These are phyloP conservation scores for Xerus inauris DNA, from an alignment of 2,113 vertebrate species.

Conservation along the genomic window DNA sequence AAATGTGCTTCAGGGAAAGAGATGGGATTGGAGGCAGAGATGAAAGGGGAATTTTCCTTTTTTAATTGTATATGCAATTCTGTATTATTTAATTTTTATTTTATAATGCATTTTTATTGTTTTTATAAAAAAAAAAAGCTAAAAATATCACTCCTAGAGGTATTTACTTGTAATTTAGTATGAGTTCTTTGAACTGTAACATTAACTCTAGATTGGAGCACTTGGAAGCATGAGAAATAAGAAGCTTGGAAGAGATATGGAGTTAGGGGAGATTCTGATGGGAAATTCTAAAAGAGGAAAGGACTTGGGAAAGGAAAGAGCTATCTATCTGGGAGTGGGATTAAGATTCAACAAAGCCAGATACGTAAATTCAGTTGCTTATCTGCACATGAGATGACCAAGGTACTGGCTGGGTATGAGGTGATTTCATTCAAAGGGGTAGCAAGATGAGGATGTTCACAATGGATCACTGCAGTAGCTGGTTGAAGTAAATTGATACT, in stretches of 20 bases:
- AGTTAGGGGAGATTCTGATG: not conserved
- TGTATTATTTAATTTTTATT: slow-evolving; percentile 31
- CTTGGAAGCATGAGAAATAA: not conserved
- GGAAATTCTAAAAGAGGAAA: not conserved
- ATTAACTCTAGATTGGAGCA: slow-evolving; percentile 13
- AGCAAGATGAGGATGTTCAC: slow-evolving; percentile 2
- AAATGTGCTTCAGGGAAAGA: slow-evolving; percentile 13
- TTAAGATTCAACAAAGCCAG: not conserved
- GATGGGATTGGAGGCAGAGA: not conserved
- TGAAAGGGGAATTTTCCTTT: slow-evolving; percentile 16
- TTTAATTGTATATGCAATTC: not conserved
- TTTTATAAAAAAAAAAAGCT: not conserved
- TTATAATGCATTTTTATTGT: not conserved
- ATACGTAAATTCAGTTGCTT: not conserved
- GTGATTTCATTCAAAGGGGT: not conserved
- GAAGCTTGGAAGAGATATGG: not conserved
- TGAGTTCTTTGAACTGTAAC: not conserved
- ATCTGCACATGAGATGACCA: not conserved
- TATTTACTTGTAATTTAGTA: slow-evolving; percentile 27
- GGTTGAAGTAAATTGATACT: not conserved
- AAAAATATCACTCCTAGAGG: not conserved
- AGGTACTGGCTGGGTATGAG: not conserved
- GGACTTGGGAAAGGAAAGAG: not conserved
- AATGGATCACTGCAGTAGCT: not conserved
- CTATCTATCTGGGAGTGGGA: not conserved